Evolutionary conservation across 2,113 vertebrate genomes (phyloP).

Genomic region (Apteryx owenii): DNA sequence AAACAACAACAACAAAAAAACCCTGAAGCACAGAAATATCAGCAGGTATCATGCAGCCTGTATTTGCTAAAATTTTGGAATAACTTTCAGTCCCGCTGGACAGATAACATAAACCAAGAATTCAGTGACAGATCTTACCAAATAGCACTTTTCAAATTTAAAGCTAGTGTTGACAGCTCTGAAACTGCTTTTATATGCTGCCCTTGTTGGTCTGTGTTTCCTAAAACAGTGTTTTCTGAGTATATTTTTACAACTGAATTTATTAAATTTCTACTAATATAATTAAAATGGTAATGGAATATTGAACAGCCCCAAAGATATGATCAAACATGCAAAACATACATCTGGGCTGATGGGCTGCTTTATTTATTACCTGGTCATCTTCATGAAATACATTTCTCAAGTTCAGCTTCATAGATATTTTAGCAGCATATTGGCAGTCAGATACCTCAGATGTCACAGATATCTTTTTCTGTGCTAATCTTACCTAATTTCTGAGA

Average conservation of each 20-base stretch:
- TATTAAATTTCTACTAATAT: neutral
- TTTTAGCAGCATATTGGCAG: neutral
- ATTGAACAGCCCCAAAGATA: neutral
- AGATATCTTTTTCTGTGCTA: neutral
- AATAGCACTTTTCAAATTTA: neutral
- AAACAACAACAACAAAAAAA: neutral
- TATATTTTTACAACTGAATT: neutral
- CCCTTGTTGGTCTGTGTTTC: neutral
- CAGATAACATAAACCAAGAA: neutral
- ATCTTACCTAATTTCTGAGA: neutral
- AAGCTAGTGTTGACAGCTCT: neutral
- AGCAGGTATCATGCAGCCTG: neutral
- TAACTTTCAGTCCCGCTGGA: neutral
- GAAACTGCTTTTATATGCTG: neutral
- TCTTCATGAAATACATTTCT: neutral
- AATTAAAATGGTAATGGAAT: neutral
- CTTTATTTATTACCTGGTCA: neutral
- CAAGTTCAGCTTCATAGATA: neutral
- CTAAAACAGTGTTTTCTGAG: neutral
- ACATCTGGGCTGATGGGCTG: neutral
- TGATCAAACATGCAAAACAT: neutral
- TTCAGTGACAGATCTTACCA: neutral
- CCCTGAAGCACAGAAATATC: neutral
- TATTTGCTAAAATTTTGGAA: neutral
- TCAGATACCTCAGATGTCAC: neutral